phyloP scores from a whole-genome alignment of 2,888 invertebrate species.

The Mythimna impura region DNA sequence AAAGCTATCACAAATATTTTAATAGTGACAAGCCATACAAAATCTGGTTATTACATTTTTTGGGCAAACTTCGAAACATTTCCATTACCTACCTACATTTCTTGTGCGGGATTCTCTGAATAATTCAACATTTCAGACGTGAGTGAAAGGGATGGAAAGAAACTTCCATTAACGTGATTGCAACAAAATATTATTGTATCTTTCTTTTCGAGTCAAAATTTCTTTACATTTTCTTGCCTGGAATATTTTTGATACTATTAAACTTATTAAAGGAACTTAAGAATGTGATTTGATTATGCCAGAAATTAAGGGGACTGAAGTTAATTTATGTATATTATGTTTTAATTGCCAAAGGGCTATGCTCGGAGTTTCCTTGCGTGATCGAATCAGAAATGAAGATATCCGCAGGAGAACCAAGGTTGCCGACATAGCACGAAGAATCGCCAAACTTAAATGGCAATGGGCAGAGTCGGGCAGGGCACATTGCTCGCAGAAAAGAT shows the following conservation, averaged over 20 bases:
- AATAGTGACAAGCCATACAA: conserved; percentile 68
- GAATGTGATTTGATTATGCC: neutral
- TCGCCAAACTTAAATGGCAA: too few relatives aligned
- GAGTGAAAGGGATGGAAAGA: conserved; percentile 71
- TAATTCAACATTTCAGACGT: conserved; percentile 74
- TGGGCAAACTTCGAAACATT: conserved; percentile 71
- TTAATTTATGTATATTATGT: too few relatives aligned
- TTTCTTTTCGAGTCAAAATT: conserved; percentile 58
- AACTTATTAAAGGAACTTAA: neutral
- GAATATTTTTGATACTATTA: neutral
- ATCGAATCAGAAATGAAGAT: too few relatives aligned
- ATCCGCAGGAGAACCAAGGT: too few relatives aligned
- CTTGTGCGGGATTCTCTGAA: conserved; percentile 73
- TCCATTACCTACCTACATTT: conserved; percentile 73
- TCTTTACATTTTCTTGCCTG: conserved; percentile 15
- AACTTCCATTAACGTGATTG: conserved; percentile 77
- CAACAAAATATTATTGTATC: conserved; percentile 69
- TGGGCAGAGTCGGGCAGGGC: too few relatives aligned
- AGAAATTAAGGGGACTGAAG: too few relatives aligned
- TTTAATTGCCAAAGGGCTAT: too few relatives aligned
- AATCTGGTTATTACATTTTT: conserved; percentile 73
- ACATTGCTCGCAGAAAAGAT: too few relatives aligned
- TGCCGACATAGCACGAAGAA: too few relatives aligned
- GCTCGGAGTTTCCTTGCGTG: too few relatives aligned
- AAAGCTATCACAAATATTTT: conserved; percentile 71